These are phyloP conservation scores for Hiodon alosoides DNA, from an alignment of 2,113 vertebrate species.

Conservation along the genomic window DNA sequence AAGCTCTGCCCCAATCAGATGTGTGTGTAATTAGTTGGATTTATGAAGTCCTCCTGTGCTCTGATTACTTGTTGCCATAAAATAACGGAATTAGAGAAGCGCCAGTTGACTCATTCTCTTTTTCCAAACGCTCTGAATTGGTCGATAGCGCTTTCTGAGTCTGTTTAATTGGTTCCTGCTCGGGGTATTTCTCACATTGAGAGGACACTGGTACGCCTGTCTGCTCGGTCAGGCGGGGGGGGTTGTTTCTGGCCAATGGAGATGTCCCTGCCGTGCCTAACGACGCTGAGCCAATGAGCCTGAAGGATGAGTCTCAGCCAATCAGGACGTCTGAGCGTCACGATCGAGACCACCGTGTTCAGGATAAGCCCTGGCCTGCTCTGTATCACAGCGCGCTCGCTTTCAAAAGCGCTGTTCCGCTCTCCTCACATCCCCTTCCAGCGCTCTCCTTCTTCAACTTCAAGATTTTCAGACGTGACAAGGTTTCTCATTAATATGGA, in stretches of 20 bases:
- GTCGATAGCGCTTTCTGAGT: conserved; percentile 13
- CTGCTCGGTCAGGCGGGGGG: no score
- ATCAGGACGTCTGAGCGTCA: no score
- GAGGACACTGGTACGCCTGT: no score
- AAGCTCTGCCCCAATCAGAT: conserved; percentile 24
- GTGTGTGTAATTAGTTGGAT: conserved; percentile 34
- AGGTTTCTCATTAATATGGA: conserved; percentile 51
- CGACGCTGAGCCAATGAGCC: no score
- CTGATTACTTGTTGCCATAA: conserved; percentile 9
- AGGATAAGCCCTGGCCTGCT: not conserved
- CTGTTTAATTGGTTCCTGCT: conserved; percentile 44
- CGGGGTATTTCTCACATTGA: conserved; percentile 30
- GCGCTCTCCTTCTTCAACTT: conserved; percentile 34
- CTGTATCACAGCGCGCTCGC: not conserved
- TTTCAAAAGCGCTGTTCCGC: not conserved
- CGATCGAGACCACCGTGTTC: no score
- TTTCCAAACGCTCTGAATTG: conserved; percentile 3
- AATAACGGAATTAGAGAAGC: conserved; percentile 17
- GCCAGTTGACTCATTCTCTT: not conserved
- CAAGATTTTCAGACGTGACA: conserved; percentile 38
- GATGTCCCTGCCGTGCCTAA: no score
- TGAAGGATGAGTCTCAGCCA: no score
- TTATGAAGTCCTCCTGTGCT: conserved; percentile 27
- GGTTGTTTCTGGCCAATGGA: no score
- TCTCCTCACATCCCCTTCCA: conserved; percentile 22